A percentile compares a stretch with the other conserved stretches of the same genome.
Conservation (phyloP, 2,113 vertebrate species). For the Clarias macrocephalus region DNA sequence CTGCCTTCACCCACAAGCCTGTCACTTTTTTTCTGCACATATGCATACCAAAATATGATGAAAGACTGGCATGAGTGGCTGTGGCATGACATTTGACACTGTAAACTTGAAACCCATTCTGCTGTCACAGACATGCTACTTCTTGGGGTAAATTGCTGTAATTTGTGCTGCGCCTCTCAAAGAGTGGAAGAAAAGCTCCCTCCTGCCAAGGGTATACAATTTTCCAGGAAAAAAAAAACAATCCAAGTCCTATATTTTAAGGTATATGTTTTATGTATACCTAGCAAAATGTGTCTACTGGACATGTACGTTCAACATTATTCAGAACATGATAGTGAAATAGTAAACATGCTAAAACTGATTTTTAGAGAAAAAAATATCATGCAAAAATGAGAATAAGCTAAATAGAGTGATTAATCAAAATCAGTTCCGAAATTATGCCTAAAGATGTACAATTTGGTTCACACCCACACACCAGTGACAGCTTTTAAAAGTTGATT, state of each 20-base stretch:
- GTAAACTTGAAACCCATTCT: slow-evolving; percentile 63
- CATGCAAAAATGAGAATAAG: neutral
- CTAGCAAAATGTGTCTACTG: neutral
- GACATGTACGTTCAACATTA: neutral
- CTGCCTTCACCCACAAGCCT: slow-evolving; percentile 42
- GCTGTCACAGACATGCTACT: slow-evolving; percentile 60
- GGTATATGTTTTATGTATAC: neutral
- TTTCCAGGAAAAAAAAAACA: neutral
- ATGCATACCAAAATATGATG: slow-evolving; percentile 62
- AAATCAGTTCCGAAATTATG: neutral
- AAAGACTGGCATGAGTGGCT: slow-evolving; percentile 61
- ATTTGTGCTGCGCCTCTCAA: slow-evolving; percentile 61
- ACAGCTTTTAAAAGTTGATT: neutral
- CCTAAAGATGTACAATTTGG: neutral
- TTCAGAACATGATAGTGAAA: neutral
- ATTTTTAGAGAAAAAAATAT: neutral
- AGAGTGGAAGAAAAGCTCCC: slow-evolving; percentile 42
- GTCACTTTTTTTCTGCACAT: slow-evolving; percentile 51
- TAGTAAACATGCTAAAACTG: neutral
- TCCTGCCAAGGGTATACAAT: slow-evolving; percentile 20
- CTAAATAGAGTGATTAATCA: neutral
- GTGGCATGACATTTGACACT: slow-evolving; percentile 64
- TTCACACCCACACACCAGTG: neutral
- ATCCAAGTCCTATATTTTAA: slow-evolving; percentile 4
- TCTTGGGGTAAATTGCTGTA: slow-evolving; percentile 64